These are phyloP conservation scores for Eolophus roseicapilla DNA, from an alignment of 2,113 vertebrate genomes.

Conservation along the genomic window DNA sequence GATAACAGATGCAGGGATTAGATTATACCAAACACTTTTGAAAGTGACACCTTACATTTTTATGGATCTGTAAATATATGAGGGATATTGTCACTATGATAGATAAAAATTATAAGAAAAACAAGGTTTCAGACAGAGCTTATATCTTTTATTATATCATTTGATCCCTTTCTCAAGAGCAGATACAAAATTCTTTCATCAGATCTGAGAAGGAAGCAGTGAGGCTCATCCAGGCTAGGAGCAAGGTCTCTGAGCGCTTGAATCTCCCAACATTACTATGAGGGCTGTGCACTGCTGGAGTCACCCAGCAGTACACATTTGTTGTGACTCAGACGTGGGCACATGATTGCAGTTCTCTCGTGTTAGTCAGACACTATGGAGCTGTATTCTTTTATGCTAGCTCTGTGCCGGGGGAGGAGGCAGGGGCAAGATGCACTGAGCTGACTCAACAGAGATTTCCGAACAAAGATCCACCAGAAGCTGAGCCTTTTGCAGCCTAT, in stretches of 20 bases:
- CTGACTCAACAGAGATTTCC: constrained; percentile 23
- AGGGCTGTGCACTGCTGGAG: background rate
- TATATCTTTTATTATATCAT: background rate
- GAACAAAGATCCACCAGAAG: background rate
- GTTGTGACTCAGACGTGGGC: background rate
- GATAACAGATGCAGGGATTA: background rate
- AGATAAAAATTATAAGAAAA: background rate
- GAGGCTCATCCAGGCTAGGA: background rate
- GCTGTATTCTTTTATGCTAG: background rate
- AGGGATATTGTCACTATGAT: background rate
- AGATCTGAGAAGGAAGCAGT: background rate
- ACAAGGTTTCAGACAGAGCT: background rate
- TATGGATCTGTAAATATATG: background rate
- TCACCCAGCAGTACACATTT: background rate
- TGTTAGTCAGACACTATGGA: background rate
- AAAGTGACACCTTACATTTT: background rate
- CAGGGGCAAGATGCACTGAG: background rate
- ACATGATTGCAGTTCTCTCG: background rate
- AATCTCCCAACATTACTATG: background rate
- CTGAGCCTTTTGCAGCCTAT: background rate
- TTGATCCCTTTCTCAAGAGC: background rate
- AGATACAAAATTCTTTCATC: background rate
- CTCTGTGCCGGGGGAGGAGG: background rate
- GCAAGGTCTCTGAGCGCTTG: background rate
- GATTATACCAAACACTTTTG: background rate